Evolutionary conservation across 2,113 vertebrate genomes (phyloP), one percentile per base, ranked within the genome.

Genomic region (Leptobrachium leishanense): DNA sequence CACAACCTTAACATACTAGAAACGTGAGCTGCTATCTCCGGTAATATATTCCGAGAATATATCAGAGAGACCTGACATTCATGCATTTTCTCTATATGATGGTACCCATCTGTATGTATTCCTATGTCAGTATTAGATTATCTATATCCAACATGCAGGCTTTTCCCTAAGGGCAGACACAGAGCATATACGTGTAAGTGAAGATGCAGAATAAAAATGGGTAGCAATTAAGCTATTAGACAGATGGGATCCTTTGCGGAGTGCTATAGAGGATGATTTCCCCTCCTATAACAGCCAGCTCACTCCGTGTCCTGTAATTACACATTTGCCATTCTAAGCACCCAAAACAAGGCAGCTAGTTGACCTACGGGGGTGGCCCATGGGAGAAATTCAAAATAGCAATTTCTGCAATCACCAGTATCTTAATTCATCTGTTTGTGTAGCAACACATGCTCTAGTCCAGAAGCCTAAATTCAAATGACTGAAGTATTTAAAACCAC

Each of bases 141-240:
- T 41, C 10, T 7, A 43, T 64, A 8, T 41, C 11, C 9, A 10
- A 54, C 69, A 72, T 46, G 50, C 50, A 72, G 2, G n/a, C n/a
- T 70, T 64, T 46, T 73, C 55, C 13, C 43, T 44, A 15, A 12
- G 62, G 5, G 8, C 8, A n/a, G 31, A 63, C 9, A 46, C 3
- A 70, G 12, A 65, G 44, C 39, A 65, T 5, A 72, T 50, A 71
- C 15, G n/a, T 39, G 10, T 67, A 76, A 76, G 39, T 76, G 44
- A n/a, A 46, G 41, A 31, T 57, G 10, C 40, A 78, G 31, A 59
- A 31, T 59, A 64, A 54, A 67, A 71, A 71, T 78, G 68, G 54
- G 31, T 72, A 79, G 76, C 69, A 79, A 79, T 72, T 79, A 72
- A 54, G 68, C 39, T 72, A 72, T 79, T 72, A 79, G 69, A 64